phyloP scores from a whole-genome alignment of 2,797 vertebrate species.

The Galaxias olidus region DNA sequence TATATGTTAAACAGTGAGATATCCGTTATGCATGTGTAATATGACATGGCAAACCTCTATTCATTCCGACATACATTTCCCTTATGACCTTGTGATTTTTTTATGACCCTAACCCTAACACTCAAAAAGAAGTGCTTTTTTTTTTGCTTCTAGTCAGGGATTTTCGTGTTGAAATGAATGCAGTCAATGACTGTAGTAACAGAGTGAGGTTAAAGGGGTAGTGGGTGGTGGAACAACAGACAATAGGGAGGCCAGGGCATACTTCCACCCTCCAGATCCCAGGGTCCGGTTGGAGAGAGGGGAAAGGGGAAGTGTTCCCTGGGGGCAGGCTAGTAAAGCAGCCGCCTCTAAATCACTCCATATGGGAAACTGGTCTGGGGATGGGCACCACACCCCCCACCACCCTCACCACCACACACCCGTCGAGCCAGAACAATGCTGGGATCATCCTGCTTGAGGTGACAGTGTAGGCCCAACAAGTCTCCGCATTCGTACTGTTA shows the following conservation, averaged over 20 bases:
- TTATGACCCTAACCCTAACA: not conserved
- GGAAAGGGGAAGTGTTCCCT: constrained; percentile 45
- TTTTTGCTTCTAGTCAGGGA: not conserved
- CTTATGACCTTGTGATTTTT: too few relatives aligned
- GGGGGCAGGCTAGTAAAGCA: constrained; percentile 59
- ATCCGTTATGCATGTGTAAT: constrained; percentile 14
- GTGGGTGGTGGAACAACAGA: constrained; percentile 51
- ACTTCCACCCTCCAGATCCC: constrained; percentile 47
- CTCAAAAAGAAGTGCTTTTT: constrained; percentile 19
- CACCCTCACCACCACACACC: constrained; percentile 66
- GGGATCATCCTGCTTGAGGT: constrained; percentile 33
- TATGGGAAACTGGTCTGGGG: constrained; percentile 69
- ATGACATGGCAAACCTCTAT: constrained; percentile 27
- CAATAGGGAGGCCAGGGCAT: constrained; percentile 56
- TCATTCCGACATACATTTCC: constrained; percentile 23
- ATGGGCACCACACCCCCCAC: constrained; percentile 41
- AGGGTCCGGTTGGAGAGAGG: constrained; percentile 35
- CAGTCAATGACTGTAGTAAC: constrained; percentile 26
- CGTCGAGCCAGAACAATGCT: constrained; percentile 50
- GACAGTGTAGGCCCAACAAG: constrained; percentile 32
- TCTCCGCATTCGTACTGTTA: constrained; percentile 20
- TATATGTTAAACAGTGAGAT: constrained; percentile 54
- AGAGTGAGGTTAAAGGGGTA: constrained; percentile 24
- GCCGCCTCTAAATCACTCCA: constrained; percentile 75
- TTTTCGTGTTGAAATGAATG: constrained; percentile 29